Evolutionary conservation across 53 echinoderm and acorn worm genomes (phyloP), one percentile per base, ranked within the genome.

Genomic region (Patiria pectinifera): DNA sequence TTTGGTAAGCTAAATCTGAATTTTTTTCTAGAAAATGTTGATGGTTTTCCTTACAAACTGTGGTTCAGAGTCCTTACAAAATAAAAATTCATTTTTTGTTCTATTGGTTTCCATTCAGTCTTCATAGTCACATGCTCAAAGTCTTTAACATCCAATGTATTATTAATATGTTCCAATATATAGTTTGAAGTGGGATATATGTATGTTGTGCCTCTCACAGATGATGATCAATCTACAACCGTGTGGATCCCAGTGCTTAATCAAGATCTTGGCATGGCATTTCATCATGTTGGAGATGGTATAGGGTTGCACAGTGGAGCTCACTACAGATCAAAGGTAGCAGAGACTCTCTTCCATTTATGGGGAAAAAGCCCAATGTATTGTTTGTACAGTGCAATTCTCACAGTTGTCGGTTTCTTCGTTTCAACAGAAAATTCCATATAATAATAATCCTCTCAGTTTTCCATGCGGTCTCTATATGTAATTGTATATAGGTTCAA

Each of bases 271-370:
- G 78, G 88, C 62, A 88, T 77, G 88, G 44, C 88, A n/a, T 88
- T 88, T 61, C 77, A 77, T 46, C 88, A 80, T 58, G 21, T 80
- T 48, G 53, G 15, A 6, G 69, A 82, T 62, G 80, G 79, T 48
- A 11, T 93, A 53, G 62, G 87, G 9, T 49, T 93, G 16, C 48
- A 82, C 4, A 47, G 61, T 70, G 93, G 93, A 48, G 93, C 53
- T 14, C 70, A 93, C 25, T 87, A 87, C 25, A 85, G 93, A 58
- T 87, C 93, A 60, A 93, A 81, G 69, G 93, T 93, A 79, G 59
- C 14, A 85, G 22, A 10, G 2, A 23, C 24, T 9, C n/a, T 23
- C 9, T n/a, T 9, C 22, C 24, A 35, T 35, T 35, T 35, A 35
- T 35, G 35, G 35, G 35, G 35, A 1, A 1, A 70, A 11, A 0